Evolutionary conservation across 1,140 invertebrate species (phyloP), one percentile per base, ranked within the genome.

Genomic region (Protaetia brevitarsis): DNA sequence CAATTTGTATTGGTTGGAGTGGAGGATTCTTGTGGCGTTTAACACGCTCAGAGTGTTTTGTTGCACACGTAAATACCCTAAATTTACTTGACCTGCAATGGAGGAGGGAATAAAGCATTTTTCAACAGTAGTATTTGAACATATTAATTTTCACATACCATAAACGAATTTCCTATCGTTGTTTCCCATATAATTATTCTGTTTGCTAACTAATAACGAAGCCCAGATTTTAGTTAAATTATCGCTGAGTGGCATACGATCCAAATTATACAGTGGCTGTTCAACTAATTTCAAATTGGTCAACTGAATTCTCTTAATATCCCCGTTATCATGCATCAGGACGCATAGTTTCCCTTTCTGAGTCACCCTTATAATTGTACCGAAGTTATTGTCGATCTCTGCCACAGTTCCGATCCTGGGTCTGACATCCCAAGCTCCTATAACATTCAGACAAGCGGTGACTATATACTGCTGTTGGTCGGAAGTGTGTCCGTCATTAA

Each of bases 361-460:
- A 11, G 84, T 83, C 65, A 91, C 89, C 63, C 83, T 83, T 60
- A 84, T 85, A 1, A 93, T 83, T 1, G 88, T 90, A 6, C 87
- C 86, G 57, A 80, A 64, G 16, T 78, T 76, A 30, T 79, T 80
- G 23, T 87, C 84, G 16, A 84, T 77, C 72, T 84, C 77, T 34
- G 82, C 73, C 59, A 80, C 2, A 69, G 84, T 58, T 0, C 95
- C 95, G 3, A 97, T 84, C 56, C 94, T 83, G 0, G 92, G 86
- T 13, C 94, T 81, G 60, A 84, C 82, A 78, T 97, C 95, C 60
- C 93, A 86, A 3, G 93, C 94, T 26, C 95, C 95, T 64, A 96
- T 86, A 0, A 95, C 84, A 16, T 90, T 88, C 1, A 98, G 77
- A 1, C 90, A 73, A 10, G 76, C 74, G 8, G 74, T 74, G 5